These are phyloP conservation scores for Gymnorhina tibicen DNA, from an alignment of 2,113 vertebrate species.

Conservation along the genomic window DNA sequence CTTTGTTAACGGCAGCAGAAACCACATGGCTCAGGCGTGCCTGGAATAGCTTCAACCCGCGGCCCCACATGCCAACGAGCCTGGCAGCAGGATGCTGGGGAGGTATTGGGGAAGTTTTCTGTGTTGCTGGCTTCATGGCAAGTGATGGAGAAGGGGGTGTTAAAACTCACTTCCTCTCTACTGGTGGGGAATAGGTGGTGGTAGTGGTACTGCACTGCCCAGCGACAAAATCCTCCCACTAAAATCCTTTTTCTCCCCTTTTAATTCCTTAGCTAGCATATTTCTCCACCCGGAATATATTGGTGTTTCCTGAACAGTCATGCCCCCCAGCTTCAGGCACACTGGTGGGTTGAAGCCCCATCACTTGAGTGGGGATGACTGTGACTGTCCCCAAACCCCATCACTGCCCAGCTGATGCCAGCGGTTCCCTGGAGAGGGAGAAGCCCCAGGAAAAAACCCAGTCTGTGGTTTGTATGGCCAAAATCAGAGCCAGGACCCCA, in stretches of 20 bases:
- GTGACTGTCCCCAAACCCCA: not conserved
- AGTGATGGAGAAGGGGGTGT: not conserved
- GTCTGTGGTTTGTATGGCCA: not conserved
- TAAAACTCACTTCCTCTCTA: not conserved
- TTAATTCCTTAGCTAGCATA: not conserved
- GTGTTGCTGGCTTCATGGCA: not conserved
- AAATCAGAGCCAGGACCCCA: not conserved
- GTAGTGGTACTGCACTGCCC: not conserved
- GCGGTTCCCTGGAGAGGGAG: rapidly evolving
- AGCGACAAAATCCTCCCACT: not conserved
- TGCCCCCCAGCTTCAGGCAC: rapidly evolving
- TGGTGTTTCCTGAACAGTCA: not conserved
- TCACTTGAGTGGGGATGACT: rapidly evolving
- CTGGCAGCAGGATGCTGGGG: not conserved
- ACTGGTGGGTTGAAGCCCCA: not conserved
- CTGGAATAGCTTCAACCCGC: not conserved
- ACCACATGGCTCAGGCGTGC: not conserved
- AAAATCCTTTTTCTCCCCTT: not conserved
- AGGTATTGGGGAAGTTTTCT: not conserved
- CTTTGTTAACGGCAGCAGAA: constrained; percentile 1
- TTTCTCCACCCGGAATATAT: not conserved
- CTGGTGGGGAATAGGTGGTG: rapidly evolving
- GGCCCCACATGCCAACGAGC: not conserved
- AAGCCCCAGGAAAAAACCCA: not conserved
- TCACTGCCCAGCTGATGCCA: not conserved